Conservation (phyloP, 2,888 invertebrate genomes). For the Papilio demoleus region DNA sequence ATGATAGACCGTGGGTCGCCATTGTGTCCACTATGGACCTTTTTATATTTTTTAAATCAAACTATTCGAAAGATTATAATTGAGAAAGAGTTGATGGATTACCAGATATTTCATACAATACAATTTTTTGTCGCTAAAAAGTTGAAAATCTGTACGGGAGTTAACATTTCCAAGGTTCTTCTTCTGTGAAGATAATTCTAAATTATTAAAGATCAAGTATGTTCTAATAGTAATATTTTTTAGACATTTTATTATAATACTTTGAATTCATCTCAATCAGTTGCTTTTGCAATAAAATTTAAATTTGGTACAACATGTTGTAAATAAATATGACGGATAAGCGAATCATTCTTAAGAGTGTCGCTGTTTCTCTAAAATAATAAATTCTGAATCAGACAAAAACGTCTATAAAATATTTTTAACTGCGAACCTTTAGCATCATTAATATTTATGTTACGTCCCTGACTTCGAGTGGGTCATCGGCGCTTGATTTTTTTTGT, state of each 20-base stretch:
- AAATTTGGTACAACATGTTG: no score
- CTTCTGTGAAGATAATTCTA: neutral
- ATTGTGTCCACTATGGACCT: constrained; percentile 72
- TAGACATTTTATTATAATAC: neutral
- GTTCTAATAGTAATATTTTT: neutral
- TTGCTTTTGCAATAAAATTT: no score
- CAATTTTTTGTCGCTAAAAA: constrained; percentile 15
- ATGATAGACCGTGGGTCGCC: constrained; percentile 65
- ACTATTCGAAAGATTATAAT: constrained; percentile 46
- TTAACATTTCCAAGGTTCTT: neutral
- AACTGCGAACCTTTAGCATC: constrained; percentile 24
- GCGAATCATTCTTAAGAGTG: neutral
- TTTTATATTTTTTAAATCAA: constrained; percentile 48
- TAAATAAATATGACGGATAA: neutral
- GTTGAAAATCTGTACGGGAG: neutral
- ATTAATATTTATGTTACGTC: constrained; percentile 33
- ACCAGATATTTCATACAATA: constrained; percentile 35
- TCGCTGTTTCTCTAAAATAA: constrained; percentile 1
- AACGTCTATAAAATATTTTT: constrained; percentile 20
- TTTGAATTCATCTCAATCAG: no score
- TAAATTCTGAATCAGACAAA: constrained; percentile 28
- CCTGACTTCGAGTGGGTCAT: constrained; percentile 32
- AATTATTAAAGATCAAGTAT: neutral
- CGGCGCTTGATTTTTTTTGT: constrained; percentile 29
- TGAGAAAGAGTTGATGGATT: constrained; percentile 65